Percentiles rank a stretch among this genome's conserved stretches.
Evolutionary conservation across 1,140 invertebrate species (phyloP).

Genomic region (Sycophila sp.): DNA sequence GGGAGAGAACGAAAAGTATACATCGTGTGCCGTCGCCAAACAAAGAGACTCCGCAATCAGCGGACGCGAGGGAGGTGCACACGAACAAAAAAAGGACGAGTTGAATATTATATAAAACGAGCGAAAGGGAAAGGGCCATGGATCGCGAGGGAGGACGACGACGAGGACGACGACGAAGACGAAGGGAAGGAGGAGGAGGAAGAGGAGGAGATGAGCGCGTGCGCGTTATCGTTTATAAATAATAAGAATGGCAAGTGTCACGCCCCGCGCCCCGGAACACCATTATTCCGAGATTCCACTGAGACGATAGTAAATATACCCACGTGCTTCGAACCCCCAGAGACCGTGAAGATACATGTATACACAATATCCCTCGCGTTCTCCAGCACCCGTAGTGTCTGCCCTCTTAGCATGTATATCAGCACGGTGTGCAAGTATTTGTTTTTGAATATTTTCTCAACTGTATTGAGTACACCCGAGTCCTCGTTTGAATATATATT

Average conservation of each 20-base stretch:
- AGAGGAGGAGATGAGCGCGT: conserved; percentile 4
- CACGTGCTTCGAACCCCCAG: background rate
- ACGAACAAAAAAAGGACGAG: background rate
- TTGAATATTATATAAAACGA: background rate
- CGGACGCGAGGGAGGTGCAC: background rate
- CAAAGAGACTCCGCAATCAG: too few species aligned
- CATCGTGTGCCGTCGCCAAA: too few species aligned
- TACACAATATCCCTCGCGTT: too few species aligned
- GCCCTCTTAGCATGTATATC: too few species aligned
- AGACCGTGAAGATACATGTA: conserved; percentile 1
- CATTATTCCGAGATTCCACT: conserved; percentile 50
- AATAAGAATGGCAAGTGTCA: conserved; percentile 52
- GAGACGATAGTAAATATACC: conserved; percentile 45
- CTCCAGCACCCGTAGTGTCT: too few species aligned
- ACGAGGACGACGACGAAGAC: background rate
- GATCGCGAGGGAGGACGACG: background rate
- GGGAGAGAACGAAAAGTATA: too few species aligned
- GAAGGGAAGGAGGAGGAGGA: background rate
- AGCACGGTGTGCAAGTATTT: too few species aligned
- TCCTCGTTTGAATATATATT: too few species aligned
- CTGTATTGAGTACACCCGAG: too few species aligned
- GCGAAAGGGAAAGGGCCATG: background rate
- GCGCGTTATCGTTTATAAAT: conserved; percentile 42
- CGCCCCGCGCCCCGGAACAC: conserved; percentile 46
- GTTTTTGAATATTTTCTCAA: too few species aligned